Conservation (phyloP, 2,797 vertebrate genomes). For the Oophaga sylvatica region DNA sequence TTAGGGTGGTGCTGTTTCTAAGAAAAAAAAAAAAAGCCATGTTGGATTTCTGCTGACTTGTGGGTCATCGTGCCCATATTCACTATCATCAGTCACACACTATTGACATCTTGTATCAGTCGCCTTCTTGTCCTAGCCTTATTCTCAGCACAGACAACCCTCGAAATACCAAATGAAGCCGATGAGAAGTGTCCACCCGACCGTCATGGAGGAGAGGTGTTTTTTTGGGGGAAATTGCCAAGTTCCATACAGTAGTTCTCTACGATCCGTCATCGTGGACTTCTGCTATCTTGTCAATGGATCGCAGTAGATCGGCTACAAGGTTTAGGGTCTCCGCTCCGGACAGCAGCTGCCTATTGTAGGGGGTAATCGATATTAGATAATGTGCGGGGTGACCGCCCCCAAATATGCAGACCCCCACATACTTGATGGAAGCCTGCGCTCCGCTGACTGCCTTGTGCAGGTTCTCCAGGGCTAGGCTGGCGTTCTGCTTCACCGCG, state of each 20-base stretch:
- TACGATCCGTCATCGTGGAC: slow-evolving; percentile 66
- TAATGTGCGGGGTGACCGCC: not conserved
- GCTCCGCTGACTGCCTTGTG: slow-evolving; percentile 76
- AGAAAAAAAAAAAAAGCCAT: too few species aligned
- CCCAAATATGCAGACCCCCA: not conserved
- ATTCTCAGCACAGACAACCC: not conserved
- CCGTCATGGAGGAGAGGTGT: not conserved
- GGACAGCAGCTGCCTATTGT: slow-evolving; percentile 75
- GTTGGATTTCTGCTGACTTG: too few species aligned
- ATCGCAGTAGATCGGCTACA: slow-evolving; percentile 84
- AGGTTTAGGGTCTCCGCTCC: slow-evolving; percentile 77
- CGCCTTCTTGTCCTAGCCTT: not conserved
- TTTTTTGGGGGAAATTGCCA: not conserved
- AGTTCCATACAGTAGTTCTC: not conserved
- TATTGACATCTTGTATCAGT: too few species aligned
- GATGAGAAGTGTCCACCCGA: not conserved
- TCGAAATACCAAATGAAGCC: not conserved
- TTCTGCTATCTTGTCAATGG: slow-evolving; percentile 83
- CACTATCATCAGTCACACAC: too few species aligned
- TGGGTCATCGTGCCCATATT: too few species aligned
- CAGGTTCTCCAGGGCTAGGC: slow-evolving; percentile 82
- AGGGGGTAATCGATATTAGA: not conserved
- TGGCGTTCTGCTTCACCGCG: slow-evolving; percentile 80
- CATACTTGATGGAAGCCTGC: slow-evolving; percentile 82
- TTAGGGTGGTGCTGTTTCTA: not conserved